These are phyloP conservation scores for Pterobdella sp. DNA, from an alignment of 2,888 invertebrate genomes.

Conservation along the genomic window DNA sequence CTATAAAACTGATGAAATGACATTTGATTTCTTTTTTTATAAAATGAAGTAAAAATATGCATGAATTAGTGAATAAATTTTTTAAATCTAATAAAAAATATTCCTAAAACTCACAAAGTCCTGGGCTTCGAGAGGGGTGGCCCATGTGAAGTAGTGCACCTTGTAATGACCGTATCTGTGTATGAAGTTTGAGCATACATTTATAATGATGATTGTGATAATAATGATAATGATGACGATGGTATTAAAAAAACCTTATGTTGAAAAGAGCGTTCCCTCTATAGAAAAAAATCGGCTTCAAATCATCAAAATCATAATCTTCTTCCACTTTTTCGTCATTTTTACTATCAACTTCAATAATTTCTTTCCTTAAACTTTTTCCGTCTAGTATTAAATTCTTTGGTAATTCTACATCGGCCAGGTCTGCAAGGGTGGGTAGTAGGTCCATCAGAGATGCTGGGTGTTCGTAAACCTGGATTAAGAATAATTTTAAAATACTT, in stretches of 20 bases:
- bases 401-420: conserved; percentile 34
- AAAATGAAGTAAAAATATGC: neutral
- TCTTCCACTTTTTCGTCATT: neutral
- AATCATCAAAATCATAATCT: neutral
- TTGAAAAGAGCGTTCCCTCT: conserved; percentile 38
- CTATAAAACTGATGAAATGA: neutral
- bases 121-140: conserved; percentile 37
- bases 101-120: conserved; percentile 34
- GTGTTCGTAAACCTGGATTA: conserved; percentile 33
- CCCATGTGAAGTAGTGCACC: conserved; percentile 39
- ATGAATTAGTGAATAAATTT: neutral
- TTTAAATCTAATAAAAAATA: too few species aligned
- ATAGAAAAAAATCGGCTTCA: conserved; percentile 38
- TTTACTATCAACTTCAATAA: conserved; percentile 23
- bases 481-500: neutral
- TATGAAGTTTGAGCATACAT: too few species aligned
- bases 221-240: too few species aligned
- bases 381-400: conserved; percentile 36
- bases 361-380: conserved; percentile 29
- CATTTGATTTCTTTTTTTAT: neutral
- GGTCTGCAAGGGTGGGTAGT: conserved; percentile 37
- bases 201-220: too few species aligned
- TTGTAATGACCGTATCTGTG: conserved; percentile 37
- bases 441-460: conserved; percentile 38
- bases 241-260: conserved; percentile 27